Evolutionary conservation across 2,797 vertebrate genomes (phyloP), one percentile per base, ranked within the genome.

Genomic region (Sciurus vulgaris): DNA sequence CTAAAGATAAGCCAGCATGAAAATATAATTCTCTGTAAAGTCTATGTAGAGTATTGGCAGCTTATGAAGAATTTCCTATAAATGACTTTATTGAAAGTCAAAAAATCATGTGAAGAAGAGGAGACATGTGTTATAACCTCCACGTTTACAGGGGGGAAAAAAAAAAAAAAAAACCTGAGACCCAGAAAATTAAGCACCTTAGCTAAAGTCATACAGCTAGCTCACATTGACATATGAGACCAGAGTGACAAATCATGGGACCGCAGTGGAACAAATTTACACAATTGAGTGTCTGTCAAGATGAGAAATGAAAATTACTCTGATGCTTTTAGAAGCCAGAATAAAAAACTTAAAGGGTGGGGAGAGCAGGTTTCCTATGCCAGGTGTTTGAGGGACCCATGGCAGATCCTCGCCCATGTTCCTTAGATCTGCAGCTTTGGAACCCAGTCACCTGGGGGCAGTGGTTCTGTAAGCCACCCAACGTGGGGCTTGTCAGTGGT

Each of bases 211-310:
- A 44, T 41, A 63, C 5, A 74, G 87, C 92, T 70, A 2, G 70
- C 76, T 85, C 74, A 41, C 49, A 35, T 13, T 73, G 86, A 90
- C 91, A 83, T 17, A 44, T n/a, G 78, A 96, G 83, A 73, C 47
- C 56, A n/a, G 35, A 72, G 30, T 82, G 97, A 97, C 88, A 86
- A 97, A 98, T 93, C 95, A 97, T 63, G 44, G 67, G 86, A 78
- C 93, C 96, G 93, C 91, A 95, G 95, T 92, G 97, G 97, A 98
- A 98, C 91, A 98, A 96, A 98, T 98, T 96, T 97, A 79, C 92
- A 97, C 96, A 96, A 95, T 51, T 97, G 98, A 98, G 98, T 98
- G 97, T 98, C 98, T 98, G 96, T 96, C 95, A 94, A 98, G 95
- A 97, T 97, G 91, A 98, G 87, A 95, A 96, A 93, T 89, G 85